These are phyloP conservation scores for Cyphomyrus discorhynchus DNA, from an alignment of 2,113 vertebrate genomes.

Conservation along the genomic window DNA sequence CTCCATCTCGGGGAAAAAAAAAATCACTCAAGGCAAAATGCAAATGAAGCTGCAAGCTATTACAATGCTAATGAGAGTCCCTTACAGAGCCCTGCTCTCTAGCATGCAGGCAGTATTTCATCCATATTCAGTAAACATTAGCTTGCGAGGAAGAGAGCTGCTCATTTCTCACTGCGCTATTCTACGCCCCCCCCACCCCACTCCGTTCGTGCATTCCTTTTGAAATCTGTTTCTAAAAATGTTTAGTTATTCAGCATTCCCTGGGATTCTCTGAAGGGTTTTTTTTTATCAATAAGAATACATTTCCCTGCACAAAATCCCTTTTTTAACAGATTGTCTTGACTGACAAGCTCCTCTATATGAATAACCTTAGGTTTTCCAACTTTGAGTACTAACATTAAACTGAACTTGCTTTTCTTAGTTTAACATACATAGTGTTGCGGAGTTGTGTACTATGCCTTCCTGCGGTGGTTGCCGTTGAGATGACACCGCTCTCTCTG, in stretches of 20 bases:
- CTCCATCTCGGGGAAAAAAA: constrained; percentile 46
- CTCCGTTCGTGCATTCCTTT: constrained; percentile 4
- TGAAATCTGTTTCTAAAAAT: constrained; percentile 19
- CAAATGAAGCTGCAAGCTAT: constrained; percentile 77
- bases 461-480: not conserved
- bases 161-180: not conserved
- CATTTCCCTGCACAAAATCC: constrained; percentile 11
- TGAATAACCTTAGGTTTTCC: not conserved
- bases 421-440: not conserved
- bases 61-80: constrained; percentile 75
- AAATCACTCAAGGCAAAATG: constrained; percentile 67
- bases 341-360: not conserved
- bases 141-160: constrained; percentile 42
- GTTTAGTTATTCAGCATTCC: constrained; percentile 15
- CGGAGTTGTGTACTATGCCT: not conserved
- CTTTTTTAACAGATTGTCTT: not conserved
- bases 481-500: not conserved
- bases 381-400: not conserved
- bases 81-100: constrained; percentile 62
- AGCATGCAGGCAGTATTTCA: constrained; percentile 64
- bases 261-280: not conserved
- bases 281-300: constrained; percentile 17
- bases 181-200: not conserved
- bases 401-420: not conserved
- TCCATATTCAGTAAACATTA: constrained; percentile 71